These are phyloP conservation scores for Hypomecis atomaria DNA, from an alignment of 2,888 invertebrate species.

Conservation along the genomic window DNA sequence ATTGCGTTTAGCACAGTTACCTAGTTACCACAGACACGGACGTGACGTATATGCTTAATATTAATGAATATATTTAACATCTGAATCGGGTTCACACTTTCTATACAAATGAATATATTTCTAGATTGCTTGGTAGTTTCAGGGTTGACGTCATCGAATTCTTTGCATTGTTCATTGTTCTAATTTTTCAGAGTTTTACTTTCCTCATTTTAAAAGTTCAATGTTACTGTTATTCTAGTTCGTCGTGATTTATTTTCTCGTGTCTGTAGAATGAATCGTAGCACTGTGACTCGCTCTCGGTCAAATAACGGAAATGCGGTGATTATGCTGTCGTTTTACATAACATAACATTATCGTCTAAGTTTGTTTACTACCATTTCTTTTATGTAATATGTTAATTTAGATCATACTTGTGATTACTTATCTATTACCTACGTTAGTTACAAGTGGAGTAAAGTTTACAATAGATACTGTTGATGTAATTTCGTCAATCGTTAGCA, in stretches of 20 bases:
- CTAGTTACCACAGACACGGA: constrained; percentile 1
- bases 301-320: constrained; percentile 20
- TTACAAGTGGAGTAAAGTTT: background rate
- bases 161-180: constrained; percentile 2
- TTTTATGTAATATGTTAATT: constrained; percentile 14
- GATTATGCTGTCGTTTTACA: constrained; percentile 49
- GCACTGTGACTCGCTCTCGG: background rate
- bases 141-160: background rate
- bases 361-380: constrained; percentile 18
- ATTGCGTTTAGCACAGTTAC: constrained; percentile 41
- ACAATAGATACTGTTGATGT: too few relatives aligned
- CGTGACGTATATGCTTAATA: constrained; percentile 4
- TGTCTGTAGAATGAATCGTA: background rate
- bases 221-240: constrained; percentile 2
- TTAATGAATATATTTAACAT: background rate
- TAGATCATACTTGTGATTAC: constrained; percentile 5
- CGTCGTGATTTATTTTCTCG: constrained; percentile 6
- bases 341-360: constrained; percentile 53
- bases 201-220: constrained; percentile 3
- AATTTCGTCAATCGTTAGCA: background rate
- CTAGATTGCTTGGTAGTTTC: background rate
- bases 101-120: too few relatives aligned
- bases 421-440: constrained; percentile 6
- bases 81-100: background rate
- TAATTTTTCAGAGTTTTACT: background rate